Conservation (phyloP, 2,888 invertebrate species). For the Loripinus fragilis region DNA sequence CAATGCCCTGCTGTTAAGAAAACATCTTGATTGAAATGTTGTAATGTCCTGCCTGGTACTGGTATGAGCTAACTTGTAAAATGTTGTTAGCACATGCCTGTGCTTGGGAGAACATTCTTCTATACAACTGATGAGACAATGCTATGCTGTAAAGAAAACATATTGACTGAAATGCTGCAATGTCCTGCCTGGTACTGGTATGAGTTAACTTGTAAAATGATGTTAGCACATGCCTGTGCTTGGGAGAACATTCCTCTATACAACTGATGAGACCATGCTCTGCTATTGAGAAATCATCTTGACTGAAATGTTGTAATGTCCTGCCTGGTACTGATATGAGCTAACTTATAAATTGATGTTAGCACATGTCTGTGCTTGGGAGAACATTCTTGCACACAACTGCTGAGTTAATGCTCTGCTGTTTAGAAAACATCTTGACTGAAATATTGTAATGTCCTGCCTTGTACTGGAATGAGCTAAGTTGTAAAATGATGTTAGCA, state of each 20-base stretch:
- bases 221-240: not conserved
- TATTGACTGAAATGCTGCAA: not conserved
- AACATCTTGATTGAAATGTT: no score
- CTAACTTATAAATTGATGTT: not conserved
- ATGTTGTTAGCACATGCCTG: slow-evolving; percentile 4
- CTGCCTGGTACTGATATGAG: not conserved
- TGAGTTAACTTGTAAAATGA: not conserved
- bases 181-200: not conserved
- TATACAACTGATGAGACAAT: no score
- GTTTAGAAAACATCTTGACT: not conserved
- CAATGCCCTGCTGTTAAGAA: no score
- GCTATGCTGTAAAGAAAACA: no score
- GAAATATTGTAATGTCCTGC: not conserved
- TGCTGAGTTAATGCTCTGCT: no score
- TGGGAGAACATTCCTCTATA: not conserved
- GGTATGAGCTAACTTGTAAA: no score
- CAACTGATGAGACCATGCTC: no score
- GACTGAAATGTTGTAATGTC: not conserved
- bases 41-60: no score
- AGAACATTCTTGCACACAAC: not conserved
- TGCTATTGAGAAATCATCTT: no score
- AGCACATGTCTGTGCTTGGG: not conserved
- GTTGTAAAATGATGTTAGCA: not conserved
- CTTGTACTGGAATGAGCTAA: not conserved
- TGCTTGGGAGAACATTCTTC: not conserved